These are phyloP conservation scores for Phoenicopterus ruber DNA, from an alignment of 2,113 vertebrate genomes.

Conservation along the genomic window DNA sequence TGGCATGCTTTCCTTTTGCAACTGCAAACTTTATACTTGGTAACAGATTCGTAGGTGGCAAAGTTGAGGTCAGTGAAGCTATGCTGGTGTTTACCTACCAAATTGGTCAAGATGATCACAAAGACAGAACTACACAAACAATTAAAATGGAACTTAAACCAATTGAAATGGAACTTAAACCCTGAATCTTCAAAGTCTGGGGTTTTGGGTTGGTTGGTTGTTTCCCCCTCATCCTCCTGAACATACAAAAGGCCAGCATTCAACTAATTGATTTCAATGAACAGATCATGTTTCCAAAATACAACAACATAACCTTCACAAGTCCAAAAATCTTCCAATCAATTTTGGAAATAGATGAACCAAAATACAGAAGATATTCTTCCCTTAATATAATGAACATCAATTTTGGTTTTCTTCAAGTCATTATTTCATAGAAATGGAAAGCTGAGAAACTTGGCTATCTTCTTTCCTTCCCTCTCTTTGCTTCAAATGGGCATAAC, in stretches of 20 bases:
- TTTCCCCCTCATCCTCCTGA: not conserved
- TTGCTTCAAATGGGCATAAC: not conserved
- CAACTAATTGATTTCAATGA: not conserved
- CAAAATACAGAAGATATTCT: not conserved
- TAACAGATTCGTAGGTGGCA: not conserved
- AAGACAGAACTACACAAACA: not conserved
- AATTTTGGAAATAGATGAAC: not conserved
- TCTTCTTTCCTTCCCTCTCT: not conserved
- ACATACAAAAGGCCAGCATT: not conserved
- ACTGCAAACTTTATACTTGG: not conserved
- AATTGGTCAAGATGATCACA: not conserved
- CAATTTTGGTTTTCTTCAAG: not conserved
- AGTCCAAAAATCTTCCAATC: not conserved
- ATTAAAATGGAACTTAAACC: not conserved
- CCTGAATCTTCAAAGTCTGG: not conserved
- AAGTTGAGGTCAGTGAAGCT: not conserved
- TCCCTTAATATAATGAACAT: not conserved
- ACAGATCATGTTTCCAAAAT: not conserved
- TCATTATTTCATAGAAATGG: not conserved
- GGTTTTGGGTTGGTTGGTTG: not conserved
- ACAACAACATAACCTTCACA: not conserved
- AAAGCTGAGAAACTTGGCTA: not conserved
- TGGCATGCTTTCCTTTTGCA: not conserved
- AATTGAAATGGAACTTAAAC: not conserved
- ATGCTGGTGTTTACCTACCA: not conserved